Percentiles rank a stretch among this genome's conserved stretches.
Conservation (phyloP, 2,797 vertebrate species). For the Okamejei kenojei region DNA sequence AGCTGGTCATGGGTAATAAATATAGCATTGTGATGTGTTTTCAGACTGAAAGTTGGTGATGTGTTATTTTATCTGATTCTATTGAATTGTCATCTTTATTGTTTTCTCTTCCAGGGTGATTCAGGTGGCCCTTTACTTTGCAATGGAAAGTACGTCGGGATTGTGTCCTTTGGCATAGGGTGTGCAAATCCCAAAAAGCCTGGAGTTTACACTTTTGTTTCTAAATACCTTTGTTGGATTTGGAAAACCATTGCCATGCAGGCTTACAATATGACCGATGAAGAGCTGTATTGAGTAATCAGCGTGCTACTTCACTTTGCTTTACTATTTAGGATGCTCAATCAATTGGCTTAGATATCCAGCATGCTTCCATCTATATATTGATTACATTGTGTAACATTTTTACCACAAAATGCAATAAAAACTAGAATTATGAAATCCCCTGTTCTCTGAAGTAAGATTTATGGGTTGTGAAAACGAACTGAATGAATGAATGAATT, state of each 20-base stretch:
- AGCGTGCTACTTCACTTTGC: not conserved
- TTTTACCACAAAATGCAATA: not conserved
- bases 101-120: not conserved
- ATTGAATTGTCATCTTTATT: not conserved
- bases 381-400: not conserved
- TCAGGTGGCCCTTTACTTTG: slow-evolving; percentile 2
- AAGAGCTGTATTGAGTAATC: not conserved
- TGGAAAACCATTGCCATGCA: not conserved
- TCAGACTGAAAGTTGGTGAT: not conserved
- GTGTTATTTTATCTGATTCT: not conserved
- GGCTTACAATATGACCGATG: not conserved
- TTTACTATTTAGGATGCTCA: too few species aligned
- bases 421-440: not conserved
- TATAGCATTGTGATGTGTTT: not conserved
- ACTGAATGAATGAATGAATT: not conserved
- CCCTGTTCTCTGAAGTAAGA: not conserved
- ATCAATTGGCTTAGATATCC: not conserved
- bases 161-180: not conserved
- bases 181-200: not conserved
- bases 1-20: not conserved
- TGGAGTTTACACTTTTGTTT: too few species aligned
- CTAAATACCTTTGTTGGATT: not conserved
- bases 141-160: not conserved
- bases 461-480: not conserved
- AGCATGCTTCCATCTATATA: not conserved